phyloP scores from a whole-genome alignment of 2,113 vertebrate genomes.

The Platycercus adscitus region DNA sequence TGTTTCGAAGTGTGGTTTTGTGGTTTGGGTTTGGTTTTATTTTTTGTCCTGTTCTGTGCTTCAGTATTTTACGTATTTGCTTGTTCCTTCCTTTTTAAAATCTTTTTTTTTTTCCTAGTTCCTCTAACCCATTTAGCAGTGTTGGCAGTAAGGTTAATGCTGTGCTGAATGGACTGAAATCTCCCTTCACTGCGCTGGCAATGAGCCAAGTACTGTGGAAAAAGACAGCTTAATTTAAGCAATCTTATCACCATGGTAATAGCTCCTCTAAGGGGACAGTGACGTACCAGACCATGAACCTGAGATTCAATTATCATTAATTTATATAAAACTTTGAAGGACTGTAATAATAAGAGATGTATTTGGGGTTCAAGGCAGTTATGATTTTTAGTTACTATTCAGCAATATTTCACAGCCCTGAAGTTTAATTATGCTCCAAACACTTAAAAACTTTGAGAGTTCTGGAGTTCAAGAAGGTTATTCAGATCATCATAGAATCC shows the following conservation, averaged over 20 bases:
- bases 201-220: constrained; percentile 43
- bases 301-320: constrained; percentile 52
- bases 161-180: constrained; percentile 68
- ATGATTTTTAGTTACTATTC: background rate
- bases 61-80: background rate
- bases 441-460: background rate
- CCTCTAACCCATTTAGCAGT: constrained; percentile 38
- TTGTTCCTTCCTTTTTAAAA: constrained; percentile 11
- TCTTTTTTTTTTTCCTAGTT: background rate
- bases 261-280: constrained; percentile 32
- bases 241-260: constrained; percentile 60
- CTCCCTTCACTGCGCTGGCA: constrained; percentile 49
- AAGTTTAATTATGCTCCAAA: background rate
- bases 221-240: constrained; percentile 58
- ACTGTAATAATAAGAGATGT: background rate
- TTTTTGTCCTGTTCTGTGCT: background rate
- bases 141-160: constrained; percentile 58
- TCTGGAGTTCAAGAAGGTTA: background rate
- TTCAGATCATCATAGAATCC: background rate
- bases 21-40: background rate
- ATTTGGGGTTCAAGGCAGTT: constrained; percentile 18
- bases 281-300: constrained; percentile 51
- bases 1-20: background rate
- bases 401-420: background rate
- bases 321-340: constrained; percentile 42